Evolutionary conservation across 1,140 invertebrate species (phyloP).

Genomic region (Lepidurus apus): DNA sequence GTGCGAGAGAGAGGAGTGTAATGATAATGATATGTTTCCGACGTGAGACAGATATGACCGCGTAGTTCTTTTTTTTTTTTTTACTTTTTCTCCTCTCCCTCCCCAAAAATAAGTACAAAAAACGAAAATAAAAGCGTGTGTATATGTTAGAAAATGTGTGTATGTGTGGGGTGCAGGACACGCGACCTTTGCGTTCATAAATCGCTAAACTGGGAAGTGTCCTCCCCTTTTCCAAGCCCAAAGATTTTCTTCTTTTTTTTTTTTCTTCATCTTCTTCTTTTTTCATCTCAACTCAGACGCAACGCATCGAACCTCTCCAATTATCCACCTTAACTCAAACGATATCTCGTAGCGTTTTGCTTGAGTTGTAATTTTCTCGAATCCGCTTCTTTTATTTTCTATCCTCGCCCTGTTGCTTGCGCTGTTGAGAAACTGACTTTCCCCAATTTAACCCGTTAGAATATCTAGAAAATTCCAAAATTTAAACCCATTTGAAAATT

Average conservation of each 20-base stretch:
- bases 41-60: constrained; percentile 21
- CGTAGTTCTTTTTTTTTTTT: neutral
- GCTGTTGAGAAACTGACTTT: no score
- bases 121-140: neutral
- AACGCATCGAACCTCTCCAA: neutral
- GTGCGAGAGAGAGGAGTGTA: constrained; percentile 11
- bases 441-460: no score
- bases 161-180: constrained; percentile 2
- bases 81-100: neutral
- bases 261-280: neutral
- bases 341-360: neutral
- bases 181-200: constrained; percentile 1
- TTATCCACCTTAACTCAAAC: neutral
- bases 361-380: neutral
- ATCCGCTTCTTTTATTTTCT: neutral
- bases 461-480: no score
- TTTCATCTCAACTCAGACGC: neutral
- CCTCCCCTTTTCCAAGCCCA: neutral
- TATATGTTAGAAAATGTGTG: neutral
- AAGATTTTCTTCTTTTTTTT: neutral
- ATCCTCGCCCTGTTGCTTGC: no score
- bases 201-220: neutral
- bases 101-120: neutral
- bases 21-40: neutral
- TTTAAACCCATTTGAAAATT: no score